Base-by-base conservation (phyloP, 2,888 invertebrate genomes). In the Gastracanthus pulcherrimus region DNA sequence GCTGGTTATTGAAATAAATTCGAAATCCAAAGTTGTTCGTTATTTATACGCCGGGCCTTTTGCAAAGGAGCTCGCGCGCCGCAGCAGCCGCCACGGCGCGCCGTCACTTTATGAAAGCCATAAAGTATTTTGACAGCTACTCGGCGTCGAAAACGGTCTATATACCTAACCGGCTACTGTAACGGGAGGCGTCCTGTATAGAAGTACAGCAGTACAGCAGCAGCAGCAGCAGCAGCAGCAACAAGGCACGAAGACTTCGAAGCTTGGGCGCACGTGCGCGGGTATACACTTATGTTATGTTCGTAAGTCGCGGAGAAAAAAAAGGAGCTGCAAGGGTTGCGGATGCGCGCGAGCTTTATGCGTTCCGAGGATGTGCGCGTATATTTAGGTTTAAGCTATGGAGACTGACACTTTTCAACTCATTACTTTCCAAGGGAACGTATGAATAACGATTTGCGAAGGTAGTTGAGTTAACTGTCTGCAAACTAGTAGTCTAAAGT, bases 1-100 rank as follows among this genome's bases (percentile, higher is more conserved):
- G 36, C 29, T 29, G n/a, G 34, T 76, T 81, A 81, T 81, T 81
- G 81, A 81, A 81, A 81, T 81, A 72, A 81, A 81, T 81, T 71
- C 76, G 64, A 64, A 76, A 72, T 64, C 80, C 71, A 31, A 76
- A 69, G 74, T 48, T 67, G 23, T 11, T 38, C 45, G 66, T 76
- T 76, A 69, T 76, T 76, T 76, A 76, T 58, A 67, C 67, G 69
- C n/a, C n/a, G n/a, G n/a, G 34, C 58, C 29, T 55, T n/a, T 26
- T 13, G 23, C 45, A 26, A 19, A 45, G 41, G 58, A 7, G 48
- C 45, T 26, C 36, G 66, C 67, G 31, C 2, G 11, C 19, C n/a
- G 64, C 34, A 19, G 34, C 48, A 31, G 31, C 29, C 19, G 34
- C 45, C 29, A 2, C 64, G 26, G 26, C 19, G 58, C 26, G 23